phyloP scores from a whole-genome alignment of 2,797 vertebrate genomes.

The Enteromius anoplus region DNA sequence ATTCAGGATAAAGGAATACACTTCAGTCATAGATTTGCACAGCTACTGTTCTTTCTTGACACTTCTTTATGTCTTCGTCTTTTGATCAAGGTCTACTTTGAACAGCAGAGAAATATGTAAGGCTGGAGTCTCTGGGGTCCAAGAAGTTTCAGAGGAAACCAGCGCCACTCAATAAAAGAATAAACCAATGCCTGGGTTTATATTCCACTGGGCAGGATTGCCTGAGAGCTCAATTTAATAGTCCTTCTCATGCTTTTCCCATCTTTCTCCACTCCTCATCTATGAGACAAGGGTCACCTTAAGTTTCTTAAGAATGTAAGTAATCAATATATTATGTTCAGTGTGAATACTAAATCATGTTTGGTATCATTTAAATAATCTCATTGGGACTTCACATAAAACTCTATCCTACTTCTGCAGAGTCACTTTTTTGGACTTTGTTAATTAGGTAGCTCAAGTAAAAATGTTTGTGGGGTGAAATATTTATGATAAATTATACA shows the following conservation, averaged over 20 bases:
- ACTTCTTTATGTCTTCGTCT: neutral
- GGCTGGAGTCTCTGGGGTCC: neutral
- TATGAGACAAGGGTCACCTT: neutral
- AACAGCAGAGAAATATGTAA: neutral
- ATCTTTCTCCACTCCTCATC: neutral
- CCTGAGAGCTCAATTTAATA: neutral
- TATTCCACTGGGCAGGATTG: neutral
- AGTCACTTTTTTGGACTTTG: neutral
- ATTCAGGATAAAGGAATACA: neutral
- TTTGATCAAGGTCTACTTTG: conserved; percentile 7
- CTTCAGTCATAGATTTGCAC: neutral
- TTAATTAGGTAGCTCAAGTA: neutral
- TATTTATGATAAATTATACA: neutral
- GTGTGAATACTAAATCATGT: conserved; percentile 4
- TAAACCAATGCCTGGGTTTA: neutral
- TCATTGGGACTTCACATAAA: neutral
- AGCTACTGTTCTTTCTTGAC: neutral
- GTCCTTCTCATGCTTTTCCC: neutral
- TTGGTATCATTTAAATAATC: neutral
- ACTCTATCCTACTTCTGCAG: neutral
- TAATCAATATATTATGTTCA: neutral
- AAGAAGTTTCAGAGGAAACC: neutral
- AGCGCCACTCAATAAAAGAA: neutral
- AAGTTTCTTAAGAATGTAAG: neutral
- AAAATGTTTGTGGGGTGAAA: neutral